phyloP scores from a whole-genome alignment of 1,140 invertebrate species.

The Neuroterus valhalla region DNA sequence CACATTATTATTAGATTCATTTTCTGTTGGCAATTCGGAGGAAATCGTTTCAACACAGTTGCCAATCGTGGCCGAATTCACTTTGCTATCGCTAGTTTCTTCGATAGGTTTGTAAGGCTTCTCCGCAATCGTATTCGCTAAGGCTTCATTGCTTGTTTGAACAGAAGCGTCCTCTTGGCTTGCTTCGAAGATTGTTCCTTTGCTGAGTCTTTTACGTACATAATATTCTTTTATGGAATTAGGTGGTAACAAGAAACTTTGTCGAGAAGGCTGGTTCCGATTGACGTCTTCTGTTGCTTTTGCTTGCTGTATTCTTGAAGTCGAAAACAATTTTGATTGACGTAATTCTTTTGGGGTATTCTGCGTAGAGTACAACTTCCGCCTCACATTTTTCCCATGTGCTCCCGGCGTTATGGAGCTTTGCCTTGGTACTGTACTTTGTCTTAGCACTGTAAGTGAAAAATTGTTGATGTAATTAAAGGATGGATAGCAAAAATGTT shows the following conservation, averaged over 20 bases:
- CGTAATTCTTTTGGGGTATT: background rate
- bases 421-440: background rate
- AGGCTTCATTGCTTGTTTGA: background rate
- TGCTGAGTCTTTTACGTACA: background rate
- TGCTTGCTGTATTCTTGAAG: background rate
- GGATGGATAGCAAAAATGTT: background rate
- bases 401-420: background rate
- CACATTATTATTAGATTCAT: background rate
- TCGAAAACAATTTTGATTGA: background rate
- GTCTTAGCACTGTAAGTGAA: background rate
- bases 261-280: background rate
- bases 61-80: background rate
- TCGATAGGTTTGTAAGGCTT: no score
- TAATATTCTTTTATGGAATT: constrained; percentile 3
- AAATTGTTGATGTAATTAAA: background rate
- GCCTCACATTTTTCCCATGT: background rate
- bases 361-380: constrained; percentile 11
- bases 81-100: background rate
- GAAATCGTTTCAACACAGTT: background rate
- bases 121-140: no score
- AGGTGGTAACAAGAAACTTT: constrained; percentile 15
- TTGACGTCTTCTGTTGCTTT: background rate
- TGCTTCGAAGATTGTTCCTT: background rate
- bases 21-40: background rate
- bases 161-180: background rate